A percentile compares a stretch with the other conserved stretches of the same genome.
phyloP scores from a whole-genome alignment of 2,888 invertebrate genomes.

The Venustoraphidia nigricollis region DNA sequence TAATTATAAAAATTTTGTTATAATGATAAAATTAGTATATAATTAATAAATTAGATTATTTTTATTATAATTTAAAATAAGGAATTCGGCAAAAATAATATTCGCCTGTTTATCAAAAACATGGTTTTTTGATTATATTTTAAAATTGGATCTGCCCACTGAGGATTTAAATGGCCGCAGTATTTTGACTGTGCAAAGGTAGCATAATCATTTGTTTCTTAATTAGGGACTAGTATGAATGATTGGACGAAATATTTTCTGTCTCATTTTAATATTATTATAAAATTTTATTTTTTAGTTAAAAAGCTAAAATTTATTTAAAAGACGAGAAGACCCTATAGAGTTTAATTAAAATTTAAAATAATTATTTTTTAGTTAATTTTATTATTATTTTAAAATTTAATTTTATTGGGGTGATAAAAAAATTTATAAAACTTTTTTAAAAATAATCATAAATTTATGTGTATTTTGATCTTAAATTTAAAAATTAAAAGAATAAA shows the following conservation, averaged over 20 bases:
- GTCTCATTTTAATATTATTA: slow-evolving; percentile 35
- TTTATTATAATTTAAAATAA: slow-evolving; percentile 26
- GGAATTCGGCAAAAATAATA: slow-evolving; percentile 47
- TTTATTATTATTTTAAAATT: slow-evolving; percentile 19
- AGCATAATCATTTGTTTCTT: slow-evolving; percentile 70
- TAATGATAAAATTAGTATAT: neutral
- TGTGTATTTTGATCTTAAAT: slow-evolving; percentile 22
- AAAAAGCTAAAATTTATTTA: slow-evolving; percentile 50
- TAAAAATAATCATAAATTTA: slow-evolving; percentile 25
- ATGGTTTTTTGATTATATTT: slow-evolving; percentile 47
- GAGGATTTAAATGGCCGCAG: slow-evolving; percentile 60
- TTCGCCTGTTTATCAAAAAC: slow-evolving; percentile 67
- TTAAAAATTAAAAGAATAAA: slow-evolving; percentile 36
- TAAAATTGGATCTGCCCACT: slow-evolving; percentile 60
- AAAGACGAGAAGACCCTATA: slow-evolving; percentile 69
- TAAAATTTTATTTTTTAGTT: slow-evolving; percentile 40
- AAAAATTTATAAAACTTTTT: slow-evolving; percentile 44
- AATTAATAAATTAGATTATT: neutral
- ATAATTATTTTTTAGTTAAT: slow-evolving; percentile 21
- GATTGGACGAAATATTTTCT: slow-evolving; percentile 49
- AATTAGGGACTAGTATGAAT: slow-evolving; percentile 66
- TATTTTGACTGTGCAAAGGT: slow-evolving; percentile 66
- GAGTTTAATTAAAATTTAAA: slow-evolving; percentile 41
- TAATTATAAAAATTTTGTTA: neutral
- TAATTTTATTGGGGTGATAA: slow-evolving; percentile 50